Base-by-base conservation (phyloP, 2,797 vertebrate species). In the Myiotriccus ornatus region DNA sequence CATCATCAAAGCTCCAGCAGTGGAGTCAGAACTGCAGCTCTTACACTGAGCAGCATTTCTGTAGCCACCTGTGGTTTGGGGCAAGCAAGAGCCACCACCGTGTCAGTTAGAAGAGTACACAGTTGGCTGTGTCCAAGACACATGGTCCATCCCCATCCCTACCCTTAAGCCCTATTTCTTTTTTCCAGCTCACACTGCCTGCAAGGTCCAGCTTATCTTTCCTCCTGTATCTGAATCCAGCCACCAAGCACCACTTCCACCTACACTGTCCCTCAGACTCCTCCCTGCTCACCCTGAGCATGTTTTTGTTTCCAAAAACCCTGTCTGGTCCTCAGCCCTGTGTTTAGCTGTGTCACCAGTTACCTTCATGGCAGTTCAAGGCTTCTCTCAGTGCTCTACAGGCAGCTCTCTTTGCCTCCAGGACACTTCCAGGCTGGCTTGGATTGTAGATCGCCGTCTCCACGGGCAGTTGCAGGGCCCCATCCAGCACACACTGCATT, bases 381-480 rank as follows among this genome's bases (percentile, higher is more conserved):
- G 83, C 70, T 73, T 75, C 86, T 47, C 67, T 49, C 49, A 81
- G 89, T 12, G 49, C 95, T 70, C 86, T 84, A 64, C 87, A 60
- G 1, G 80, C 49, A 49, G 96, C 92, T 59, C 35, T 93, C 94
- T 94, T 91, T 55, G 96, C 24, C 39, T 97, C 90, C 34, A 94
- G 84, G 50, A 70, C 49, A 43, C 95, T 79, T 35, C 75, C 93
- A 15, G 95, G 91, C 37, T 96, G 95, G 46, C 91, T 69, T 8
- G 96, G 97, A 43, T 80, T 80, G 77, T 97, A 97, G 43, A 96
- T 76, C 0, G 90, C 97, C 1, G 96, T 90, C 86, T 97, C 96
- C 74, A 98, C 97, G 20, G 96, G 94, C 43, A 95, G 22, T 10
- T 91, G 69, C 84, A 74, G 67, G 63, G 89, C 88, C 7, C 39